phyloP scores from a whole-genome alignment of 1,140 invertebrate genomes.

The Daktulosphaira vitifoliae region DNA sequence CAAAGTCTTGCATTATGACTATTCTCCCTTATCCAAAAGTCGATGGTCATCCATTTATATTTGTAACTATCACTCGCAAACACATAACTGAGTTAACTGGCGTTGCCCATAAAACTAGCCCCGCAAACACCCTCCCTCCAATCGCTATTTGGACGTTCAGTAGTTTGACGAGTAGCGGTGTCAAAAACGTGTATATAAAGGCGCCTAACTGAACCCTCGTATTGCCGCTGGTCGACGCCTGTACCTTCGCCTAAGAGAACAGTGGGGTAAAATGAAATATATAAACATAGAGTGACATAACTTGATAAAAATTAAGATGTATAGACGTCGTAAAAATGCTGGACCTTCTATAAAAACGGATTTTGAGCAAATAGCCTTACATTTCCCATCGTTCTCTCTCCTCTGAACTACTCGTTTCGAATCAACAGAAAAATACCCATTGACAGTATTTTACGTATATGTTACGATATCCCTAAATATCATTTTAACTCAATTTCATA shows the following conservation, averaged over 20 bases:
- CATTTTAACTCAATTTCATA: slow-evolving; percentile 10
- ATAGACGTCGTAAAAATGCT: slow-evolving; percentile 28
- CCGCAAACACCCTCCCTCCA: no score
- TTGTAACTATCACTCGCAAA: neutral
- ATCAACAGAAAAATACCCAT: slow-evolving; percentile 5
- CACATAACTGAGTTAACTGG: no score
- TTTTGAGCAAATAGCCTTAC: slow-evolving; percentile 30
- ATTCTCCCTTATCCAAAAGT: slow-evolving; percentile 16
- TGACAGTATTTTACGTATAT: slow-evolving; percentile 22
- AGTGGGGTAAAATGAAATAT: slow-evolving; percentile 27
- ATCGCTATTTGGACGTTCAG: no score
- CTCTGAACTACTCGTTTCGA: neutral
- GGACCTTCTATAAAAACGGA: slow-evolving; percentile 29
- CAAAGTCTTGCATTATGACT: no score
- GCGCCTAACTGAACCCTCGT: neutral
- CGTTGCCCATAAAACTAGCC: no score
- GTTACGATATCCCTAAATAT: slow-evolving; percentile 12
- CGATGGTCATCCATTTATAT: slow-evolving; percentile 19
- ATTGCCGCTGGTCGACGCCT: slow-evolving; percentile 16
- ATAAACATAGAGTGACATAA: slow-evolving; percentile 32
- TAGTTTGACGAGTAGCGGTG: no score
- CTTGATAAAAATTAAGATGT: slow-evolving; percentile 33
- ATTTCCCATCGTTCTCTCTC: neutral
- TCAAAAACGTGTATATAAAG: no score
- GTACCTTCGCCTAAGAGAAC: neutral